Base-by-base conservation (phyloP, 2,888 invertebrate genomes). In the Agrochola circellaris region DNA sequence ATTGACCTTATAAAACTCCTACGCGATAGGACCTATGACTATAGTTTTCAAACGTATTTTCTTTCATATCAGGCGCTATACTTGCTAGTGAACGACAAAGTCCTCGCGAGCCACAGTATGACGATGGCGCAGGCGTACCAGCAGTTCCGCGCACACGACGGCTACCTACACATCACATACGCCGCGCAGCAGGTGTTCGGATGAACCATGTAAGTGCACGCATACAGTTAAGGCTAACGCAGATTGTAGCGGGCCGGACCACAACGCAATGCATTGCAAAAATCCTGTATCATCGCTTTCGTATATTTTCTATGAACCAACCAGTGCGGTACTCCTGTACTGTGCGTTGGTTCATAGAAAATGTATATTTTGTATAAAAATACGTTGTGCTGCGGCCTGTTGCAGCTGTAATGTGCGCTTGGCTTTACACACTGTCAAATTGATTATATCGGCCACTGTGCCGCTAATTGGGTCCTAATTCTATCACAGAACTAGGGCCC, bases 101-200 rank as follows among this genome's bases (percentile, higher is more conserved):
- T 98, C 88, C 97, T 99, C 94, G 97, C 97, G 56, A 98, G 98
- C 86, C 97, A 98, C 92, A 98, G 98, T 69, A 97, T 98, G 95
- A 98, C 98, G 5, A 97, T 99, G 95, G 98, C 98, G 3, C 98
- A 99, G 94, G 97, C 98, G 6, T 99, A 99, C 95, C 97, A 97
- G 64, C 98, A 98, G 91, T 97, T 98, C 91, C 97, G 97, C 77
- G 97, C 98, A 75, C 97, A 97, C 0, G 99, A 99, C 93, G 99
- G 99, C 34, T 99, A 98, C 93, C 97, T 99, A 7, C 98, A 98
- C 94, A 97, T 99, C 91, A 98, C 98, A 0, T 99, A 99, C 91
- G 98, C 99, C 8, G 98, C 98, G 67, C 98, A 99, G 94, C 98
- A 99, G 85, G 96, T 96, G 91, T 96, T 96, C 88, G 96, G 96